phyloP scores from a whole-genome alignment of 2,797 vertebrate genomes.

The Lepilemur ruficaudatus region DNA sequence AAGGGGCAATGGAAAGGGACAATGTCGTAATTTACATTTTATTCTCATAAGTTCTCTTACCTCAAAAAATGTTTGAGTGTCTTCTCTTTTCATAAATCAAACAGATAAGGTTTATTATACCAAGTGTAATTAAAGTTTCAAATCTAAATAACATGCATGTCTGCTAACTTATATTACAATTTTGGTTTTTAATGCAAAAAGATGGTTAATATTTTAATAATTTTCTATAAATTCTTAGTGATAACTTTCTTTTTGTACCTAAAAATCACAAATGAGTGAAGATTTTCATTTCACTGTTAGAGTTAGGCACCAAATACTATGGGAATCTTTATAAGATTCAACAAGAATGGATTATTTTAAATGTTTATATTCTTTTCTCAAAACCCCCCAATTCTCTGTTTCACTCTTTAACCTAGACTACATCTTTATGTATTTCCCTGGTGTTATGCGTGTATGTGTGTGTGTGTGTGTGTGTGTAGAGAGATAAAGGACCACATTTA shows the following conservation, averaged over 20 bases:
- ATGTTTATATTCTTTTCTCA: background rate
- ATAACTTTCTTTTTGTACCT: background rate
- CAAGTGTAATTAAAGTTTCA: background rate
- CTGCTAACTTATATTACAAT: background rate
- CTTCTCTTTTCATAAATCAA: background rate
- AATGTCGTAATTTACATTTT: background rate
- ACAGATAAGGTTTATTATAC: background rate
- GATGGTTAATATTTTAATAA: background rate
- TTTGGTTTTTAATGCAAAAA: background rate
- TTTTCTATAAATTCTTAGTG: background rate
- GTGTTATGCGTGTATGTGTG: background rate
- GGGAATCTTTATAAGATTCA: background rate
- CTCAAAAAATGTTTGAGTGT: background rate
- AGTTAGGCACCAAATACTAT: background rate
- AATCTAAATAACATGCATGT: background rate
- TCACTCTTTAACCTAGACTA: background rate
- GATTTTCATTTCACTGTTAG: background rate
- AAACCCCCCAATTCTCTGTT: background rate
- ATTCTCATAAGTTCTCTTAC: background rate
- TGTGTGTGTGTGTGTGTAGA: no score
- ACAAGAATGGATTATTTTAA: background rate
- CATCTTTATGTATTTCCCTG: background rate
- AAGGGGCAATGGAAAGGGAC: rapidly evolving
- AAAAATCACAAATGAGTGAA: background rate
- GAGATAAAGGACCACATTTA: background rate